Base-by-base conservation (phyloP, 2,888 invertebrate species). In the Acleris emargana region DNA sequence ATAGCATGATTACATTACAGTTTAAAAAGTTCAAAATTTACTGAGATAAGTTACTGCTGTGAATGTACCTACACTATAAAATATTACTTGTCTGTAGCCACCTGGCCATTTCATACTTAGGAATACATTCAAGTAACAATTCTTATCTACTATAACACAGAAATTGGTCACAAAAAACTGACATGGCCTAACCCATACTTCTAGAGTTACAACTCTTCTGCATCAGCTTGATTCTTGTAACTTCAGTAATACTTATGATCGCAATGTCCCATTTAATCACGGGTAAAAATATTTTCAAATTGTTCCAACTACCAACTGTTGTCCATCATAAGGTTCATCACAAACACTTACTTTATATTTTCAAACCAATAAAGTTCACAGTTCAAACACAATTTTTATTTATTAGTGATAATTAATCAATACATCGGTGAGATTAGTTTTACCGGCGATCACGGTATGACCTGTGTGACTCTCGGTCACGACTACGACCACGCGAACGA, bases 391-490 rank as follows among this genome's bases (percentile, higher is more conserved):
- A 91, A 83, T 80, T 79, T 82, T 88, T 90, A 64, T 66, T 66
- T 89, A 88, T 89, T 89, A 82, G 74, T 69, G 82, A 83, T 83
- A 80, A 87, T 81, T 75, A 83, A 80, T 82, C 82, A 79, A 80
- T 90, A 91, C 91, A 91, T 86, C 80, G 77, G 80, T 81, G 75
- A 79, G 76, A 73, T 74, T 71, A 73, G 69, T 72, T 78, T 84
- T 80, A 94, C 87, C 94, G 93, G 67, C 94, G 93, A 77, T 94
- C 94, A 72, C 94, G 91, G 77, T 94, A 94, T 71, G 94, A 91
- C 74, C 94, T 90, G 71, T 91, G 88, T 64, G 94, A 90, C 71
- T 94, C 94, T 77, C 94, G 91, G 53, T 93, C 93, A 71, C 93
- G 89, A 70, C 93, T 94, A 25, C 94, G 94, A 53, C 93, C 94